Evolutionary conservation across 2,888 invertebrate species (phyloP).

Genomic region (Melinaea marsaeus): DNA sequence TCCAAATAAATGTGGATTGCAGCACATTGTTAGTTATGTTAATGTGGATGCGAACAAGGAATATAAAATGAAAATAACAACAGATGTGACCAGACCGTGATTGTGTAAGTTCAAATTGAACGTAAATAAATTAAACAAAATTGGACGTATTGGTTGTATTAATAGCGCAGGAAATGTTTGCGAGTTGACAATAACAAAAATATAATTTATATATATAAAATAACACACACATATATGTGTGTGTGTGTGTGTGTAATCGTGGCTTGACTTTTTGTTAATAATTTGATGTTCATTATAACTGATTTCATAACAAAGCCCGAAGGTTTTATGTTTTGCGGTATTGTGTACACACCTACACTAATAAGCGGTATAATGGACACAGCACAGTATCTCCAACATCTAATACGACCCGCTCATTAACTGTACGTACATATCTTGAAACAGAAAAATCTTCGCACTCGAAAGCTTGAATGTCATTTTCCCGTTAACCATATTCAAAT

Average conservation of each 20-base stretch:
- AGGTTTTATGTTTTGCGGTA: constrained; percentile 16
- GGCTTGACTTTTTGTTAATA: background rate
- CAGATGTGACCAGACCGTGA: constrained; percentile 21
- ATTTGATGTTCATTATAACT: constrained; percentile 1
- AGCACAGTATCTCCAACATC: constrained; percentile 22
- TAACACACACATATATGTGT: background rate
- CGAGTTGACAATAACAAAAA: too few species aligned
- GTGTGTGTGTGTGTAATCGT: background rate
- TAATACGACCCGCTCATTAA: constrained; percentile 22
- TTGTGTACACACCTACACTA: constrained; percentile 25
- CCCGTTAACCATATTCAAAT: background rate
- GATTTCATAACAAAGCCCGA: constrained; percentile 5
- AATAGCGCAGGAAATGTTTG: background rate
- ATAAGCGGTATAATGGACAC: constrained; percentile 24
- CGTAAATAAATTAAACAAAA: constrained; percentile 21
- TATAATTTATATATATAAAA: background rate
- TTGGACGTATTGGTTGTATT: constrained; percentile 7
- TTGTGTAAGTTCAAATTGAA: constrained; percentile 20
- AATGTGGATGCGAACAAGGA: constrained; percentile 42
- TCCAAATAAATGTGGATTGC: constrained; percentile 39
- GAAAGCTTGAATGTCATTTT: background rate
- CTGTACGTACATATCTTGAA: constrained; percentile 9
- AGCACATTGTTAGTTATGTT: constrained; percentile 45
- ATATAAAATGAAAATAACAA: constrained; percentile 41
- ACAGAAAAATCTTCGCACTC: constrained; percentile 3